Base-by-base conservation (phyloP, 2,888 invertebrate species). In the Drosophila merina region DNA sequence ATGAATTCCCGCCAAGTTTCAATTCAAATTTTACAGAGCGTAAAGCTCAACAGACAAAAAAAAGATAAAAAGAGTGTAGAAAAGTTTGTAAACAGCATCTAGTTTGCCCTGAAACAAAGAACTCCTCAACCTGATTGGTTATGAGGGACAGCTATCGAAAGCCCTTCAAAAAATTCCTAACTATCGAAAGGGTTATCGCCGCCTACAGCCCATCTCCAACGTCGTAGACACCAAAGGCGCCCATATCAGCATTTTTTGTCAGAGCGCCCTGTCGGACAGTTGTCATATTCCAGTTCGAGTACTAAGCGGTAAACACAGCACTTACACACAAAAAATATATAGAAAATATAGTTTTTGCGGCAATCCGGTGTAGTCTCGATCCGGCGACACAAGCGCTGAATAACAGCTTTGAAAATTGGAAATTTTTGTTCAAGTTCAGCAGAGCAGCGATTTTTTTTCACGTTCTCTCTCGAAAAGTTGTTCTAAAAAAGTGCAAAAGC, bases 311-410 rank as follows among this genome's bases (percentile, higher is more conserved):
- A 42, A 42, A 42, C 40, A 42, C 40, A 33, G 7, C 33, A 33
- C 33, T 28, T 28, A 28, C 20, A 36, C 36, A 36, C 36, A 36
- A 6, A n/a, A 6, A 36, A 36, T n/a, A n/a, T 33, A 33, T 10
- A 10, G 10, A 33, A 10, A 33, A 33, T 10, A 33, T 33, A 10
- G n/a, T n/a, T n/a, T 81, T 74, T 84, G 82, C 82, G 82, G 82
- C 85, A 84, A 82, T 20, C 20, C 20, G 20, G 20, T 20, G 84
- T 74, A 81, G 62, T 74, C 64, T 54, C 57, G 59, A 69, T 57
- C 48, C 62, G 20, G 42, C 72, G 44, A 64, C 59, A 72, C 40
- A 62, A 45, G 45, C 7, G 20, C 44, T 42, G n/a, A 36, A 48
- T 10, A 33, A 33, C 10, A 33, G 10, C 33, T 10, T 33, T 20